These are phyloP conservation scores for Drosophila parthenogenetica DNA, from an alignment of 2,888 invertebrate genomes.

Conservation along the genomic window DNA sequence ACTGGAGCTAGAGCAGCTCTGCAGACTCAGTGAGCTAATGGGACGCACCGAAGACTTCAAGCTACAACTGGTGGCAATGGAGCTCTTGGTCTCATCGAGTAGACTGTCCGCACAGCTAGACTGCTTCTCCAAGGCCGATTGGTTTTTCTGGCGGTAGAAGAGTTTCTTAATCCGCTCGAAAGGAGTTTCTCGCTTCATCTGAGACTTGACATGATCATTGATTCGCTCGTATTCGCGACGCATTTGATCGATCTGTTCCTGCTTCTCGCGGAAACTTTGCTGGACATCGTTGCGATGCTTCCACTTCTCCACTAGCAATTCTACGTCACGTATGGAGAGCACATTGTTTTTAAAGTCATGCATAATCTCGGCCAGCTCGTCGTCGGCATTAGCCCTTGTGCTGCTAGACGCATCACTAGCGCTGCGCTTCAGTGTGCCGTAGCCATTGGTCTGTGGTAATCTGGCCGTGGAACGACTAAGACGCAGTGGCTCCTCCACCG, in stretches of 20 bases:
- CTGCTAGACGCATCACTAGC: slow-evolving; percentile 83
- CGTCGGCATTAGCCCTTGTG: slow-evolving; percentile 86
- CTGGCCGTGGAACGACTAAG: slow-evolving; percentile 67
- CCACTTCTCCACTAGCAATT: slow-evolving; percentile 94
- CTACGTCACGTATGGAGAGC: slow-evolving; percentile 93
- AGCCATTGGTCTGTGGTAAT: slow-evolving; percentile 59
- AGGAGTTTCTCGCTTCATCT: slow-evolving; percentile 91
- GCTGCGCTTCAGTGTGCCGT: slow-evolving; percentile 83
- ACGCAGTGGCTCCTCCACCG: slow-evolving; percentile 77
- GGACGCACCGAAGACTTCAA: slow-evolving; percentile 86
- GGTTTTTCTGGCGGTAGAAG: slow-evolving; percentile 88
- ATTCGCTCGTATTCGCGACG: slow-evolving; percentile 93
- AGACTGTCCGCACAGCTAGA: slow-evolving; percentile 75
- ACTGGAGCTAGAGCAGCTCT: slow-evolving; percentile 88
- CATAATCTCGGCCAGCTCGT: slow-evolving; percentile 94
- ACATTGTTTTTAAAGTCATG: slow-evolving; percentile 96
- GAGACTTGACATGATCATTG: slow-evolving; percentile 91
- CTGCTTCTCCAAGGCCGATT: slow-evolving; percentile 69
- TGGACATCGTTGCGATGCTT: slow-evolving; percentile 94
- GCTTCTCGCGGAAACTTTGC: slow-evolving; percentile 93
- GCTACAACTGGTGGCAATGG: slow-evolving; percentile 82
- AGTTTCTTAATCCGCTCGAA: slow-evolving; percentile 92
- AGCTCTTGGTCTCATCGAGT: slow-evolving; percentile 84
- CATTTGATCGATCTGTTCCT: slow-evolving; percentile 92
- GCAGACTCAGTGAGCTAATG: slow-evolving; percentile 89